Conservation (phyloP, 2,888 invertebrate species). For the Ophion ellenae region DNA sequence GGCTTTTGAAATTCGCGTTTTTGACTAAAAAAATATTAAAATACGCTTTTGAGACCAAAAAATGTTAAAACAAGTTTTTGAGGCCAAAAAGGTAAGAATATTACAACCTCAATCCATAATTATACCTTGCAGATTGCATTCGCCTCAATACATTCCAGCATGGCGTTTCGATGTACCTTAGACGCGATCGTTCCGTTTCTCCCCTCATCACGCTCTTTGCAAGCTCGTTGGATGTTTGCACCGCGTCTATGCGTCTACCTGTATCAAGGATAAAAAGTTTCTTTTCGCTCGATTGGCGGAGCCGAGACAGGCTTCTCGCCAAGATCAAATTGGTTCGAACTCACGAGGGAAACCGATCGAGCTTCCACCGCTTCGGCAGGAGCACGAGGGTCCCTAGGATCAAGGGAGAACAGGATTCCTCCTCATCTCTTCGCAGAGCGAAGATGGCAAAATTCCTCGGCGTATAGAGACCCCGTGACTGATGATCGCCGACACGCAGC, state of each 20-base stretch:
- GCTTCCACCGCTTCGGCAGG: constrained; percentile 18
- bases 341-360: constrained; percentile 27
- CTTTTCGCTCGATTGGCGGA: constrained; percentile 39
- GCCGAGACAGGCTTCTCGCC: constrained; percentile 40
- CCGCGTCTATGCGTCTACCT: background rate
- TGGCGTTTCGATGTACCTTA: constrained; percentile 15
- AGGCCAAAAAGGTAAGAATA: too few species aligned
- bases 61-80: too few species aligned
- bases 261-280: background rate
- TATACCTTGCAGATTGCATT: too few species aligned
- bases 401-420: constrained; percentile 46
- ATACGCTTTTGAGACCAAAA: too few species aligned
- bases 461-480: constrained; percentile 68
- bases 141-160: background rate
- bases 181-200: constrained; percentile 13
- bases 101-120: too few species aligned
- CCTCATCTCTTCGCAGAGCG: constrained; percentile 23
- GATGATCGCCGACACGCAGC: constrained; percentile 56
- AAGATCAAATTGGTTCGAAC: constrained; percentile 54
- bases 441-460: constrained; percentile 78
- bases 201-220: background rate
- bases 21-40: too few species aligned
- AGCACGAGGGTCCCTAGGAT: constrained; percentile 30
- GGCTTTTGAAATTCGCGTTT: too few species aligned
- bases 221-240: constrained; percentile 13